Base-by-base conservation (phyloP, 2,888 invertebrate genomes). In the Ceratothoa steindachneri region DNA sequence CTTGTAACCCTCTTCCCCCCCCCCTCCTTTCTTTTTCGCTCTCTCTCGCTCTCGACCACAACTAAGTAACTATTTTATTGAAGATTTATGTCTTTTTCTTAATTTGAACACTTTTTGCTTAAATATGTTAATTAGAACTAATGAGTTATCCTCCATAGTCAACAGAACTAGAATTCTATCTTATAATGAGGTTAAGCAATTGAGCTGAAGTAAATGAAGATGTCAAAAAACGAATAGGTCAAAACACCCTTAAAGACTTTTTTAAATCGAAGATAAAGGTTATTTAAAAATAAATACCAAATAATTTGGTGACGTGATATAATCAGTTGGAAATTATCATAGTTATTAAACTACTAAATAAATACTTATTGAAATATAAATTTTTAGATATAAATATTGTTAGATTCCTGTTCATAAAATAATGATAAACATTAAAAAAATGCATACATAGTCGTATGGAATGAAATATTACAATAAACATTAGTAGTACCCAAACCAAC, bases 301-400 rank as follows among this genome's bases (percentile, higher is more conserved):
- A n/a, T n/a, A n/a, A n/a, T n/a, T n/a, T n/a, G n/a, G n/a, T n/a
- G n/a, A n/a, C n/a, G n/a, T n/a, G n/a, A n/a, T n/a, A n/a, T n/a
- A n/a, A n/a, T n/a, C n/a, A n/a, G n/a, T n/a, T n/a, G n/a, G n/a
- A n/a, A n/a, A n/a, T n/a, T n/a, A n/a, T n/a, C n/a, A n/a, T n/a
- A n/a, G n/a, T n/a, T n/a, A n/a, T 12, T 60, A 60, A 12, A 60
- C 7, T 19, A 9, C n/a, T 64, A n/a, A 24, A 64, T 64, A 64
- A 24, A 22, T 64, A 64, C 24, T 19, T 64, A 64, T 64, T 19
- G 15, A 64, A 19, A 64, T 64, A 64, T 64, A 64, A 19, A 64
- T 64, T 19, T 64, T 19, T 64, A 64, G 15, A 64, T 64, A 64
- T 64, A 64, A 19, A 64, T 64, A 64, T 64, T 19, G 15, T 19